A percentile compares a stretch with the other conserved stretches of the same genome.
These are phyloP conservation scores for Charadrius vociferus DNA, from an alignment of 2,113 vertebrate species.

Conservation along the genomic window DNA sequence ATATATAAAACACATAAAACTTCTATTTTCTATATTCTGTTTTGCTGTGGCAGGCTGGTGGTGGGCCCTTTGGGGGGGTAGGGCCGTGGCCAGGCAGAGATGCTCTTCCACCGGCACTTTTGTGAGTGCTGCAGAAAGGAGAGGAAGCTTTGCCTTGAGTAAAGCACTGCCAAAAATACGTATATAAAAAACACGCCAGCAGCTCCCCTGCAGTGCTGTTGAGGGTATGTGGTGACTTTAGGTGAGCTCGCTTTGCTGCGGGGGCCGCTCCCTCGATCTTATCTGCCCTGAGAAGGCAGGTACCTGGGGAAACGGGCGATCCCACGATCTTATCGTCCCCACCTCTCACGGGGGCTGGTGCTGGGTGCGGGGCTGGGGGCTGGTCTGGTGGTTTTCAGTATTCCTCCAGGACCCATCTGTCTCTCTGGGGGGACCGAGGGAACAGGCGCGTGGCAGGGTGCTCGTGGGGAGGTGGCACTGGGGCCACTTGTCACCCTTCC, in stretches of 20 bases:
- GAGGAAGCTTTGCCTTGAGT: not conserved
- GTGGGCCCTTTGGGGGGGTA: not conserved
- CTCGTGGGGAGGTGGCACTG: fast-evolving
- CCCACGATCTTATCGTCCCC: not conserved
- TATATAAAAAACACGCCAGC: not conserved
- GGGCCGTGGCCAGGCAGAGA: not conserved
- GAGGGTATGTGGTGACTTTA: not conserved
- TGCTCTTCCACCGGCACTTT: fast-evolving
- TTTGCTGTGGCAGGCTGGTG: not conserved
- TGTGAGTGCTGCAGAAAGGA: not conserved
- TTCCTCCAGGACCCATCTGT: fast-evolving
- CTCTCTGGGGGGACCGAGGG: not conserved
- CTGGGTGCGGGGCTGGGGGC: not conserved
- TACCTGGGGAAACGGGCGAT: not conserved
- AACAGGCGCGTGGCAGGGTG: not conserved
- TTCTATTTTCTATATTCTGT: not conserved
- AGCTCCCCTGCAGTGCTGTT: not conserved
- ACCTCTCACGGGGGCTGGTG: not conserved
- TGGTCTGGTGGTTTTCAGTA: not conserved
- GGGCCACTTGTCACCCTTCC: not conserved
- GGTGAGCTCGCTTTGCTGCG: not conserved
- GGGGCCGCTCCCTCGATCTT: not conserved
- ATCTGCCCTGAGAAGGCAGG: not conserved
- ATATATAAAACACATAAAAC: too few relatives aligned
- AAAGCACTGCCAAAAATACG: not conserved